Base-by-base conservation (phyloP, 2,113 vertebrate species). In the Leptosomus discolor region DNA sequence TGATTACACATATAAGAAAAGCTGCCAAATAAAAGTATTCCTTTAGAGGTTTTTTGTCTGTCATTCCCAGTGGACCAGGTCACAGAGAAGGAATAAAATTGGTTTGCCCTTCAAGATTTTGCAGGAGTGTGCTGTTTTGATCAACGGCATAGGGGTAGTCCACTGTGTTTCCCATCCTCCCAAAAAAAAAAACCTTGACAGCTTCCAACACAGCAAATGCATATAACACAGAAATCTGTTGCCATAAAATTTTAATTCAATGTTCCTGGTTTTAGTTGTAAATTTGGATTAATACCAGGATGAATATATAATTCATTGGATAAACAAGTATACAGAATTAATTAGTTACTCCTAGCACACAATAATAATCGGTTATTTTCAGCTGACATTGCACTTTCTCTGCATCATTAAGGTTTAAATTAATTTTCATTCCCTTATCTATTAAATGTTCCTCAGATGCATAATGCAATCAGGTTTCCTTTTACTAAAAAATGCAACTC, bases 171-270 rank as follows among this genome's bases (percentile, higher is more conserved):
- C 39, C 45, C 39, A 51, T 56, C 43, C 15, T 85, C 8, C 27
- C 0, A 0, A 51, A 76, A 36, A 7, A 0, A 51, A 76, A 36
- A 7, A 60, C 16, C 39, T 51, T 56, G 34, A 39, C 36, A 64
- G 29, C 26, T 88, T 82, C 15, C 43, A 75, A 56, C 4, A 29
- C 2, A 63, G 32, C 58, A 97, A 82, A 83, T n/a, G 36, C 29
- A 54, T 46, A 30, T 19, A 58, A 34, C 39, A 73, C 16, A 57
- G 46, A 78, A 90, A 69, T 86, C 21, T 32, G 9, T n/a, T 57
- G 22, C 29, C 11, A 13, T 54, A 43, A 84, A 29, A 61, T 87
- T 78, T 77, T 78, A 91, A 45, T 69, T 69, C 20, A 19, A 2
- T 29, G 3, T 50, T 92, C 24, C 24, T 37, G 2, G 16, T 21